phyloP scores from a whole-genome alignment of 2,113 vertebrate species.

The Ornithorhynchus anatinus region DNA sequence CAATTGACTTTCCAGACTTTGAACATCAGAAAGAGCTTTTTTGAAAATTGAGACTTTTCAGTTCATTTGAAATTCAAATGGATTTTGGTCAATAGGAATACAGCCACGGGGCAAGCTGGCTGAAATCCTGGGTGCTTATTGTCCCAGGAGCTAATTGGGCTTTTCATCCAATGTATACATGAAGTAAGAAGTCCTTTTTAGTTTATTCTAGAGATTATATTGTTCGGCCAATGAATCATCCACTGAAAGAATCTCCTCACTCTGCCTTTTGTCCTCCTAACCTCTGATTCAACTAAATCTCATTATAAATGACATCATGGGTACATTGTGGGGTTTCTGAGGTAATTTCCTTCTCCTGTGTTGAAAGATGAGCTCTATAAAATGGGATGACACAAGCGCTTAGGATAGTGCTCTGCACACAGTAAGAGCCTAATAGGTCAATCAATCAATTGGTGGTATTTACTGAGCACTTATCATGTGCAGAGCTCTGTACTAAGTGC shows the following conservation, averaged over 20 bases:
- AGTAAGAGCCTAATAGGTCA: too few species aligned
- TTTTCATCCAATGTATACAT: slow-evolving; percentile 58
- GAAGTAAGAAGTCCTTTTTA: slow-evolving; percentile 5
- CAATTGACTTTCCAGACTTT: slow-evolving; percentile 65
- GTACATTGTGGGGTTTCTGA: background rate
- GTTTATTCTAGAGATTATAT: slow-evolving; percentile 37
- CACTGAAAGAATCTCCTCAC: slow-evolving; percentile 51
- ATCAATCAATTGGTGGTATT: too few species aligned
- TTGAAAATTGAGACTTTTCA: slow-evolving; percentile 59
- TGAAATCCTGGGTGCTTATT: slow-evolving; percentile 56
- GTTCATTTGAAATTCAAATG: slow-evolving; percentile 67
- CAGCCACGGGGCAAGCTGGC: slow-evolving; percentile 50
- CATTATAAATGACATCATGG: background rate
- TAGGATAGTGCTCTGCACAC: too few species aligned
- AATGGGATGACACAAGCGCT: too few species aligned
- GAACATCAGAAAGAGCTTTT: slow-evolving; percentile 65
- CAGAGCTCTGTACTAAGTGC: too few species aligned
- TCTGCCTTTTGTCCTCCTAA: slow-evolving; percentile 40
- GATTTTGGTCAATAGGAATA: slow-evolving; percentile 64
- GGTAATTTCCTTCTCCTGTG: background rate
- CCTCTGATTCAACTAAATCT: slow-evolving; percentile 38
- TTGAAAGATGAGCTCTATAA: background rate
- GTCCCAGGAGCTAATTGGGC: slow-evolving; percentile 56
- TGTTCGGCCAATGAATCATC: slow-evolving; percentile 45
- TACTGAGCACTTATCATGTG: too few species aligned